Evolutionary conservation across 2,888 invertebrate species (phyloP), one percentile per base, ranked within the genome.

Genomic region (Philereme vetulata): DNA sequence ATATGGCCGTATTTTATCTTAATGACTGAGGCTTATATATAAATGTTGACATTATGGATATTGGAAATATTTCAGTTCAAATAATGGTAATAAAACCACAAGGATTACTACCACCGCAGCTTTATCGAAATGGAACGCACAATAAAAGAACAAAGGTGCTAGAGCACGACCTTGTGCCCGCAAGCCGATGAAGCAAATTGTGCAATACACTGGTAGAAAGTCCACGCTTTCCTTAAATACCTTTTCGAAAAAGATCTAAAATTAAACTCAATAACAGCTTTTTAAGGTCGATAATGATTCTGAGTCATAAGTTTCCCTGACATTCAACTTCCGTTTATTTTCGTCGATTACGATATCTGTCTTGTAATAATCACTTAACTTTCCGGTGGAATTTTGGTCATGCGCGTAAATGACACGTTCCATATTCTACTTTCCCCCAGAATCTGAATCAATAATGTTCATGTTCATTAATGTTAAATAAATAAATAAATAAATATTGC

Each of bases 111-210:
- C 33, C 42, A 46, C 7, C 46, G 47, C 34, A 47, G 59, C 21
- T 58, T 55, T 56, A 55, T 62, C 46, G 60, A 51, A 60, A 62
- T 59, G 51, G 42, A 60, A 52, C 34, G 7, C 45, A 60, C 62
- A 65, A 63, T 61, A 62, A 81, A 82, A 82, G n/a, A 38, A 38
- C 38, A 56, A 36, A 50, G 55, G 55, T 62, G 70, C 73, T 75
- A 78, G 77, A 77, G 81, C 76, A 62, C 75, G 81, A 81, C 84
- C 83, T 83, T 82, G 81, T 70, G 66, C 75, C 69, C 67, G 74
- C 68, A 50, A 67, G 66, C 60, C 46, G 46, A 53, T 51, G n/a
- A 48, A 50, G 48, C 40, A 34, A 43, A 51, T 80, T 78, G 66
- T 67, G 72, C 68, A 80, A 78, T 47, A 49, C 68, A 56, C 21